Percentiles rank a stretch among this genome's conserved stretches.
Evolutionary conservation across 2,888 invertebrate genomes (phyloP).

Genomic region (Rhyacophila evoluta): DNA sequence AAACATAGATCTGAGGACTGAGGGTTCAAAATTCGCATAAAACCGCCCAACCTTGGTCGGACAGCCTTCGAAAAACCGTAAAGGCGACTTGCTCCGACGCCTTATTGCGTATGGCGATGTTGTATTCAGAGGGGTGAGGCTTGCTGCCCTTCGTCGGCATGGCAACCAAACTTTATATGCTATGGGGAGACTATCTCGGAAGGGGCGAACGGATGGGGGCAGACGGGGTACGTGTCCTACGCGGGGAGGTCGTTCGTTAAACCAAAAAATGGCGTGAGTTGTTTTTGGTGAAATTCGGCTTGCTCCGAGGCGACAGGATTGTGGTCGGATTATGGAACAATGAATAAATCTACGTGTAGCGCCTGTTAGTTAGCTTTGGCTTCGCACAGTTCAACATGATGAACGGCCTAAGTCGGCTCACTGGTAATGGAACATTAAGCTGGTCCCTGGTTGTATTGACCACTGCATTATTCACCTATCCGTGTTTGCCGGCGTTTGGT

Average conservation of each 20-base stretch:
- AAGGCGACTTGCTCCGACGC: not conserved
- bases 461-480: too few species aligned
- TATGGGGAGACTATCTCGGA: constrained; percentile 61
- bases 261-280: constrained; percentile 49
- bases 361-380: not conserved
- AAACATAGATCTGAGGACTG: not conserved
- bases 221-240: not conserved
- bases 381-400: not conserved
- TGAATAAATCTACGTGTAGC: not conserved
- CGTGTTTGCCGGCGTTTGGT: too few species aligned
- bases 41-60: constrained; percentile 16
- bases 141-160: constrained; percentile 63
- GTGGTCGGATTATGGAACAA: constrained; percentile 5
- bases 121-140: constrained; percentile 55
- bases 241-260: not conserved
- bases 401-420: not conserved
- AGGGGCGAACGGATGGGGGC: constrained; percentile 46
- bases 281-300: constrained; percentile 56
- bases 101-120: constrained; percentile 3
- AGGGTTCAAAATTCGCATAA: not conserved
- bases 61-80: not conserved
- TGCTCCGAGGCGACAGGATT: constrained; percentile 32
- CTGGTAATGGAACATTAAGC: not conserved
- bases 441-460: too few species aligned
- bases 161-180: constrained; percentile 65